Conservation (phyloP, 2,888 invertebrate species). For the Nudaria mundana region DNA sequence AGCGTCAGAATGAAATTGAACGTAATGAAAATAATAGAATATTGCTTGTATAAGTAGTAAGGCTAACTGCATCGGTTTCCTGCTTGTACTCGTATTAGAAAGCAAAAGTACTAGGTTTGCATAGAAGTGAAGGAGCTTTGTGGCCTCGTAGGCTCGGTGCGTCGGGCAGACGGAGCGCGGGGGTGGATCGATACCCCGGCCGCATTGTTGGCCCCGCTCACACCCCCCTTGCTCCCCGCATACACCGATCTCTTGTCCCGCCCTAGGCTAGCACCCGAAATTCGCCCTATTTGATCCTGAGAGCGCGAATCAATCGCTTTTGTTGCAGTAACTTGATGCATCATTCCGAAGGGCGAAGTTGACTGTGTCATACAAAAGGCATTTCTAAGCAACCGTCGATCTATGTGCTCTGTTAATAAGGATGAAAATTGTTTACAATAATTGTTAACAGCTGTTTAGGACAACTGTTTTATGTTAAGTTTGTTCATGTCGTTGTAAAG, state of each 20-base stretch:
- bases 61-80: conserved; percentile 33
- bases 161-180: conserved; percentile 59
- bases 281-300: conserved; percentile 76
- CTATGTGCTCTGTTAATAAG: conserved; percentile 15
- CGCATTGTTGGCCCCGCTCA: conserved; percentile 72
- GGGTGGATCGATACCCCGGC: conserved; percentile 75
- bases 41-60: no score
- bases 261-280: conserved; percentile 62
- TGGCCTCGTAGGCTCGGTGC: conserved; percentile 58
- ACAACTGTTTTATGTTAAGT: conserved; percentile 24
- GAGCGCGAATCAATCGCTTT: conserved; percentile 74
- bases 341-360: conserved; percentile 40
- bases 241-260: conserved; percentile 42
- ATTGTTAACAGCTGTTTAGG: conserved; percentile 35
- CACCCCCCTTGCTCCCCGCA: conserved; percentile 36
- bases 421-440: conserved; percentile 14
- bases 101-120: conserved; percentile 72
- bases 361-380: conserved; percentile 19
- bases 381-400: conserved; percentile 14
- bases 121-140: conserved; percentile 53
- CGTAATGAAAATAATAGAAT: no score
- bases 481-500: conserved; percentile 28
- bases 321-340: conserved; percentile 71
- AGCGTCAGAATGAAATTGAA: no score
- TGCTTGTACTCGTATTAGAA: conserved; percentile 52